Evolutionary conservation across 2,113 vertebrate species (phyloP).

Genomic region (Dasyornis broadbenti): DNA sequence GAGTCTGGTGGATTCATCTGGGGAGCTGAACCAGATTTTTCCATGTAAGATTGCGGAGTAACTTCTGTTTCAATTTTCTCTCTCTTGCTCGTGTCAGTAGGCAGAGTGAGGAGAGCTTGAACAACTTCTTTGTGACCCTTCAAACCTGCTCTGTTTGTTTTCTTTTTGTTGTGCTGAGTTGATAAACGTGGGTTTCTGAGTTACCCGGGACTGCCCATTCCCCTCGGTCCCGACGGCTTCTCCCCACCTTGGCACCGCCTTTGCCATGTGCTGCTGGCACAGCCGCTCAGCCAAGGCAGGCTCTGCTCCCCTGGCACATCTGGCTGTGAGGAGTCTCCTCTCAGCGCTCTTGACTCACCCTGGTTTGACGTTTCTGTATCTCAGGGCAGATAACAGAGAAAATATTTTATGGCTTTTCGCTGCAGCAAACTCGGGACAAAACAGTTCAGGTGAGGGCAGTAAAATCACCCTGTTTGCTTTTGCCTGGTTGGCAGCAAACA

Average conservation of each 20-base stretch:
- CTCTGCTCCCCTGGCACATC: background rate
- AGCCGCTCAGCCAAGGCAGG: background rate
- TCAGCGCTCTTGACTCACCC: background rate
- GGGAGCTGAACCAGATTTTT: background rate
- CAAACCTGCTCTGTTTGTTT: background rate
- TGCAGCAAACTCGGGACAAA: background rate
- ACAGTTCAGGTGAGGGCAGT: background rate
- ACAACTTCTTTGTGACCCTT: background rate
- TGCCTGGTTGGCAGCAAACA: background rate
- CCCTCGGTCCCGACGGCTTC: background rate
- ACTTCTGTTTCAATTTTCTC: background rate
- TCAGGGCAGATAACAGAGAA: background rate
- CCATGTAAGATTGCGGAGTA: background rate
- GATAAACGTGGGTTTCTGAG: background rate
- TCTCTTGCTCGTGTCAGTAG: background rate
- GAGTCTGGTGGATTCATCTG: background rate
- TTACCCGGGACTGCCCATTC: background rate
- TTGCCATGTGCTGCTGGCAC: background rate
- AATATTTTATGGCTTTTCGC: background rate
- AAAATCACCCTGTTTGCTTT: background rate
- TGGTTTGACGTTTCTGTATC: background rate
- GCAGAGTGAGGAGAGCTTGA: background rate
- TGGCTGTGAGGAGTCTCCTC: background rate
- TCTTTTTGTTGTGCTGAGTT: background rate
- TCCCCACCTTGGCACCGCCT: background rate